Conservation (phyloP, 2,888 invertebrate species). For the Enchytraeus crypticus region DNA sequence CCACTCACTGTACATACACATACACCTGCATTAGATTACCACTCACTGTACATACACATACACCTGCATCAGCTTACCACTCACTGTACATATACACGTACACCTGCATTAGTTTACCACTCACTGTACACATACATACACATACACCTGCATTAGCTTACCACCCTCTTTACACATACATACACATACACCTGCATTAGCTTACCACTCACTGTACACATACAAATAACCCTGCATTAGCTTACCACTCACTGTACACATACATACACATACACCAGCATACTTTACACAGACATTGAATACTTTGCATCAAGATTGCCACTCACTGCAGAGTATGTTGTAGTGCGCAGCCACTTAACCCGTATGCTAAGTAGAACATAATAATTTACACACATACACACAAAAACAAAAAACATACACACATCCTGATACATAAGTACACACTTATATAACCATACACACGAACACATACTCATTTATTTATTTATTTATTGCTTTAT, state of each 20-base stretch:
- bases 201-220: neutral
- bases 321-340: neutral
- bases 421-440: neutral
- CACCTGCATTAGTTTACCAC: conserved; percentile 17
- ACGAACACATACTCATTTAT: too few species aligned
- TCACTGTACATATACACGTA: neutral
- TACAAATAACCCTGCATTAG: neutral
- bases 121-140: conserved; percentile 7
- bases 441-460: too few species aligned
- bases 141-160: conserved; percentile 60
- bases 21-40: neutral
- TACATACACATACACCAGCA: neutral
- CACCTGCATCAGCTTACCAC: neutral
- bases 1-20: neutral
- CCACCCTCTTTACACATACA: conserved; percentile 53
- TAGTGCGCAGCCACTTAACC: neutral
- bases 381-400: neutral
- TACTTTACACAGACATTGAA: neutral
- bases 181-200: neutral
- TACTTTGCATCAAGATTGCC: neutral
- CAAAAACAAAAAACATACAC: neutral
- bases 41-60: neutral
- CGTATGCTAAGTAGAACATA: too few species aligned
- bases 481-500: too few species aligned
- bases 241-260: neutral